Conservation (phyloP, 2,888 invertebrate species). For the Leucoptera coffeella region DNA sequence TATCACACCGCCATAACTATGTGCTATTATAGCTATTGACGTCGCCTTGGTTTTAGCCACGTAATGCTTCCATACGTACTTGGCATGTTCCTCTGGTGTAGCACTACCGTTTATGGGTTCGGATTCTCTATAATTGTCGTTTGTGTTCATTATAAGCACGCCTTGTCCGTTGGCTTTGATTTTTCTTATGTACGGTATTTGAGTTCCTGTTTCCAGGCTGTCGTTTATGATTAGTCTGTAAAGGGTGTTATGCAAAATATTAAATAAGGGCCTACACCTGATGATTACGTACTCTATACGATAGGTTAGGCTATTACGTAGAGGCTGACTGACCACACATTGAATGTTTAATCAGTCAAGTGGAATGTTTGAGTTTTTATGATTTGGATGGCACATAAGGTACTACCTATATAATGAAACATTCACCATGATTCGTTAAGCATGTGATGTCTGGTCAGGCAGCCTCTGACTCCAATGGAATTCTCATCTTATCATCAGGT, state of each 20-base stretch:
- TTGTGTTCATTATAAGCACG: constrained; percentile 68
- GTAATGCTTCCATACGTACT: constrained; percentile 64
- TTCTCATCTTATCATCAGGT: no score
- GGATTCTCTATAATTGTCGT: constrained; percentile 55
- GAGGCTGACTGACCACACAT: no score
- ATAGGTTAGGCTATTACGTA: no score
- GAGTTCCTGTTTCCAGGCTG: constrained; percentile 64
- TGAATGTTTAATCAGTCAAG: no score
- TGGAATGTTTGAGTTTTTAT: no score
- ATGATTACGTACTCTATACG: no score
- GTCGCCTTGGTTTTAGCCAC: constrained; percentile 51
- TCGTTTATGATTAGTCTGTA: constrained; percentile 74
- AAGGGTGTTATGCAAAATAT: constrained; percentile 5
- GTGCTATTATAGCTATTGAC: constrained; percentile 67
- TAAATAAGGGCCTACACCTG: not conserved
- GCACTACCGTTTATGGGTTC: constrained; percentile 49
- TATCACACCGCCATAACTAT: constrained; percentile 73
- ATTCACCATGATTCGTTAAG: no score
- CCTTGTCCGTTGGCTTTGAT: constrained; percentile 60
- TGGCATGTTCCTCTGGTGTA: constrained; percentile 56
- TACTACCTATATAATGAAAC: no score
- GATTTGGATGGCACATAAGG: no score
- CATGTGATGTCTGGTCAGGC: no score
- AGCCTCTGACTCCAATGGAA: no score
- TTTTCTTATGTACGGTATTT: constrained; percentile 66